Percentiles rank a stretch among this genome's conserved stretches.
Evolutionary conservation across 2,113 vertebrate genomes (phyloP).

Genomic region (Paramisgurnus dabryanus): DNA sequence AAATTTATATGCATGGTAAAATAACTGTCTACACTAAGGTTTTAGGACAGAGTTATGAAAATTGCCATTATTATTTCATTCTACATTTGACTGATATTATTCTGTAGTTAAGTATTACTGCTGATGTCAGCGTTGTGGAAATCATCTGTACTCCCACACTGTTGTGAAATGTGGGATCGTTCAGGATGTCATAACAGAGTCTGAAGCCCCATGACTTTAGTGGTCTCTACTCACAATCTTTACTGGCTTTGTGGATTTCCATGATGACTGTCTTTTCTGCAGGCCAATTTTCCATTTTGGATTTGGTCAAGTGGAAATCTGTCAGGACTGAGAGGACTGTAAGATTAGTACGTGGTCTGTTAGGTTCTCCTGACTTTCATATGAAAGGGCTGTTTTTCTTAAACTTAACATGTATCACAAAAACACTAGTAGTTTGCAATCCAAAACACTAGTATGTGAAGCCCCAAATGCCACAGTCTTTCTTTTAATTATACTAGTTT

Average conservation of each 20-base stretch:
- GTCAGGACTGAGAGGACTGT: slow-evolving; percentile 14
- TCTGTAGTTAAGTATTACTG: not conserved
- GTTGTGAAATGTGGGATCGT: slow-evolving; percentile 51
- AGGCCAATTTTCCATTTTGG: slow-evolving; percentile 4
- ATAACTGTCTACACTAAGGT: not conserved
- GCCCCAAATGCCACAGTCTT: not conserved
- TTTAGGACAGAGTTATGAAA: not conserved
- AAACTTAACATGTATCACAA: not conserved
- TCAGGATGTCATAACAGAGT: slow-evolving; percentile 19
- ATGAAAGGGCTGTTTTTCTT: not conserved
- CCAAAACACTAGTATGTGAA: not conserved
- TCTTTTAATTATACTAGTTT: not conserved
- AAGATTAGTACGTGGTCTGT: not conserved
- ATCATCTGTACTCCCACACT: slow-evolving; percentile 1
- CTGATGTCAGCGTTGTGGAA: slow-evolving; percentile 38
- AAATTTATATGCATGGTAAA: not conserved
- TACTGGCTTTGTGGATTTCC: slow-evolving; percentile 26
- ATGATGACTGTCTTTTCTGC: not conserved
- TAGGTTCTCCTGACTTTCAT: not conserved
- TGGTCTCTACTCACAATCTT: not conserved
- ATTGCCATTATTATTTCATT: not conserved
- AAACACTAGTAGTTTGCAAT: not conserved
- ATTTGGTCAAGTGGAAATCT: slow-evolving; percentile 2
- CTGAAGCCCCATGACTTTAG: slow-evolving; percentile 18
- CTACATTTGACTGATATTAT: slow-evolving; percentile 4